Evolutionary conservation across 2,113 vertebrate species (phyloP), one percentile per base, ranked within the genome.

Genomic region (Hypomesus transpacificus): DNA sequence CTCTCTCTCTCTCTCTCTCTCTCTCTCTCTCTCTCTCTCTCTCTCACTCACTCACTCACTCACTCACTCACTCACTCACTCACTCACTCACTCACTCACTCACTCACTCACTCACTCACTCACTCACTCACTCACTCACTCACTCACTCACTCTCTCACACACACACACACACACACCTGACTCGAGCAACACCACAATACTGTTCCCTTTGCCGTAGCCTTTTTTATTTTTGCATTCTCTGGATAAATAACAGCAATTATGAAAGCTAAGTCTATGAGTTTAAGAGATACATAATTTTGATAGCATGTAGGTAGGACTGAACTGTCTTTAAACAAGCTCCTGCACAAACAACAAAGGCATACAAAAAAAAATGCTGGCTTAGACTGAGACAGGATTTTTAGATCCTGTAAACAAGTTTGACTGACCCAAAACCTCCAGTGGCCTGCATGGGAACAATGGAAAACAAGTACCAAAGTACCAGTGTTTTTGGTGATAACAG

Each of bases 401-500:
- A 62, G 14, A 68, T 13, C 51, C 64, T 66, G 24, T 67, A 52
- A 74, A 86, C 80, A 69, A 71, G 26, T 3, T 22, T 68, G 53
- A 69, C 51, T 31, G 73, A 26, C 46, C 66, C 46, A 3, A 31
- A 63, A 22, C 66, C 64, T 52, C 69, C 52, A 53, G 34, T 75
- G 65, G 80, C 68, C 62, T 74, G 60, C 64, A 52, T 77, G 62
- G 59, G 73, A 73, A 73, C 67, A 82, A 80, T 70, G 73, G 52
- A 39, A 39, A 26, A 60, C 11, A 51, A 72, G 50, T 74, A 58
- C 28, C 57, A 56, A 51, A 72, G 50, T 74, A 58, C 28, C 57
- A 56, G 61, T 84, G 80, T 84, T 86, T 39, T 67, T 28, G 75
- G 60, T 80, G 61, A 82, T 73, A 81, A 85, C 81, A 76, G 52